These are phyloP conservation scores for Lutraria rhynchaena DNA, from an alignment of 1,140 invertebrate species.

Conservation along the genomic window DNA sequence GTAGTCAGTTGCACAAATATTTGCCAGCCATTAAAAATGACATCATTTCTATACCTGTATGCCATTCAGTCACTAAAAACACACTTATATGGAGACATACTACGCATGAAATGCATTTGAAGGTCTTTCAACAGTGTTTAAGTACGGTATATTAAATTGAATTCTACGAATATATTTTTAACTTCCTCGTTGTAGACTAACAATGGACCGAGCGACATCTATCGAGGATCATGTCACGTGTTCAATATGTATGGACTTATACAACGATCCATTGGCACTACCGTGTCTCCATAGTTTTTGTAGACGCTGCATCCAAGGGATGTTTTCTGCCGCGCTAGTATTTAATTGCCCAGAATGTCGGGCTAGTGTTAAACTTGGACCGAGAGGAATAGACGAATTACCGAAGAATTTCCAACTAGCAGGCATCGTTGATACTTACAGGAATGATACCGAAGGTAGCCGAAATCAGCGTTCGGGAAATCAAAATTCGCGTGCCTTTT, in stretches of 20 bases:
- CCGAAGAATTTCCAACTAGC: conserved; percentile 49
- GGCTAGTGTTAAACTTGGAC: conserved; percentile 19
- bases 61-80: no score
- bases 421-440: conserved; percentile 49
- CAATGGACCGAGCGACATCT: conserved; percentile 17
- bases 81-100: no score
- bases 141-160: no score
- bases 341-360: conserved; percentile 52
- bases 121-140: no score
- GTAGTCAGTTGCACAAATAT: no score
- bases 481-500: conserved; percentile 10
- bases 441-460: conserved; percentile 1
- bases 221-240: conserved; percentile 54
- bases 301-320: conserved; percentile 29
- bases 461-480: neutral
- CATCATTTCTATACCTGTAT: no score
- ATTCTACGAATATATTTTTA: no score
- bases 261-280: conserved; percentile 48
- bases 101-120: no score
- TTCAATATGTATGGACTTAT: conserved; percentile 51
- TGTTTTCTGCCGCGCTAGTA: conserved; percentile 11
- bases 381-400: conserved; percentile 19
- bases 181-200: no score
- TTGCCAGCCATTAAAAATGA: no score
- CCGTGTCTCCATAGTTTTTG: conserved; percentile 56